Evolutionary conservation across 2,888 invertebrate species (phyloP).

Genomic region (Calliopum simillimum): DNA sequence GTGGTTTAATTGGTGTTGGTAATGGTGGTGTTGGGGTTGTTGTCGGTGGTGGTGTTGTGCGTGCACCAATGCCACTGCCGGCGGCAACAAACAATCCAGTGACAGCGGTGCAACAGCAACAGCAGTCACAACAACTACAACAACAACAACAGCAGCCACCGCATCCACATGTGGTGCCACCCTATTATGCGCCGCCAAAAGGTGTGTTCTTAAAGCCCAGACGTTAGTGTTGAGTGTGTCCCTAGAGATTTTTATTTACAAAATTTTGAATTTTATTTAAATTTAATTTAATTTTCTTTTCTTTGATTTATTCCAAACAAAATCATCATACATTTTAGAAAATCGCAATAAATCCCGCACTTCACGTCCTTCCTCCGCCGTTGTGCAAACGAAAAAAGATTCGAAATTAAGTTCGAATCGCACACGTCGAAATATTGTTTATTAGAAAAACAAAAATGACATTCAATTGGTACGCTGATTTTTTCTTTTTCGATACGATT

Average conservation of each 20-base stretch:
- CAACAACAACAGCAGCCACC: conserved; percentile 55
- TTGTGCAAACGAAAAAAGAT: conserved; percentile 52
- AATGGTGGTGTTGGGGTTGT: conserved; percentile 55
- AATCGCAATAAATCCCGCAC: conserved; percentile 61
- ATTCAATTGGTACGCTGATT: conserved; percentile 27
- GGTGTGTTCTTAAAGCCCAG: conserved; percentile 69
- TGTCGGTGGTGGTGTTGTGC: conserved; percentile 56
- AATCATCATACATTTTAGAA: conserved; percentile 50
- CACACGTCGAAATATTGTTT: conserved; percentile 60
- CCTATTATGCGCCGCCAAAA: conserved; percentile 78
- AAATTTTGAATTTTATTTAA: conserved; percentile 24
- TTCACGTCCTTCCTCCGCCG: conserved; percentile 40
- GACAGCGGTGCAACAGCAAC: conserved; percentile 48
- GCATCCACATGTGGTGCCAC: conserved; percentile 69
- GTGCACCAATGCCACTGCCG: conserved; percentile 62
- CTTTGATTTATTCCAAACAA: conserved; percentile 43
- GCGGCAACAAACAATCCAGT: conserved; percentile 45
- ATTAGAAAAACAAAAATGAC: conserved; percentile 51
- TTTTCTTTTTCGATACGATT: conserved; percentile 20
- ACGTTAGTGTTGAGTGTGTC: conserved; percentile 33
- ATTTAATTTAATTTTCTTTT: conserved; percentile 37
- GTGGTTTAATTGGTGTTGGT: conserved; percentile 46
- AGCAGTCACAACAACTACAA: conserved; percentile 49
- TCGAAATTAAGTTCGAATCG: conserved; percentile 48
- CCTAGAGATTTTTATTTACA: conserved; percentile 31